Base-by-base conservation (phyloP, 2,888 invertebrate genomes). In the Thymelicus lineola region DNA sequence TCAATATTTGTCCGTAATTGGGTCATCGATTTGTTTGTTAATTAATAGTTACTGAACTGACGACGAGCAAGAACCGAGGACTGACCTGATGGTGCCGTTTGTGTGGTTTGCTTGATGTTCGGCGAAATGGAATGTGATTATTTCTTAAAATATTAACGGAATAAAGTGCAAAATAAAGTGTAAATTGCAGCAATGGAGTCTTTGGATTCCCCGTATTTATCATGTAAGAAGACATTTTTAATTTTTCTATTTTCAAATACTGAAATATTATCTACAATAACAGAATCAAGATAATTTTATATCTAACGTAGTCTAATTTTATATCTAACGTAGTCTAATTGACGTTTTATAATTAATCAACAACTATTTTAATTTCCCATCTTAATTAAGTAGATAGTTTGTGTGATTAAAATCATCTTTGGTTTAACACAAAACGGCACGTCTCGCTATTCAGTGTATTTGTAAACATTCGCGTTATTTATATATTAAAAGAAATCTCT, bases 1-100 rank as follows among this genome's bases (percentile, higher is more conserved):
- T 87, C 84, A 87, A 87, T 86, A 87, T 88, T 88, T 84, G 78
- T 75, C 73, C 73, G 75, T 76, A 80, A 82, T 77, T 79, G 75
- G 79, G 77, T 80, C 79, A 76, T 79, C 74, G 77, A 73, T 80
- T 80, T 83, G 77, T 80, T 79, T 78, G 71, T 76, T 78, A 72
- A 76, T 74, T 73, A 75, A 77, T 70, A 42, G 69, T 59, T 77
- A 79, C 67, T 70, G 69, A 46, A 69, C 67, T 61, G 48, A 60
- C 66, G 57, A 66, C 66, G 59, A 50, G n/a, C 60, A 42, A 10
- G 28, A 45, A 35, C 63, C 55, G 63, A 10, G 28, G 53, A 35
- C 63, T 46, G 63, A 66, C 50, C 57, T 46, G 50, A 64, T 60
- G 60, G 60, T 60, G 55, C 46, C 65, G 61, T 65, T 71, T 71